phyloP scores from a whole-genome alignment of 35 echinoderm and acorn worm genomes.

The Apostichopus japonicus region DNA sequence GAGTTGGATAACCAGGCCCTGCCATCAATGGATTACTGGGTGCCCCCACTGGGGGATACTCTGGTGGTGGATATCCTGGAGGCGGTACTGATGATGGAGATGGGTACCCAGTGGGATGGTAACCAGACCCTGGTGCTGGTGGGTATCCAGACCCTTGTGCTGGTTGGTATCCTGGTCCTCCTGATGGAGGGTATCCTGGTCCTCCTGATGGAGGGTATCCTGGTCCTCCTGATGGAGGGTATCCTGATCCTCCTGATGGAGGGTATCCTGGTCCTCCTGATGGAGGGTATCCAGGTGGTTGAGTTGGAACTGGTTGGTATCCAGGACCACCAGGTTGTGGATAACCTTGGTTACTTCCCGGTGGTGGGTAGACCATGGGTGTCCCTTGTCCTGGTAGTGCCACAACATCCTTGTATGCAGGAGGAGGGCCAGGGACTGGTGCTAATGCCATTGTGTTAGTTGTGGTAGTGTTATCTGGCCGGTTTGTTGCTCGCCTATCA shows the following conservation, averaged over 20 bases:
- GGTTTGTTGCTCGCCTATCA: background rate
- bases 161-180: background rate
- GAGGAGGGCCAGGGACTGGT: background rate
- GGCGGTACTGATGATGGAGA: slow-evolving; percentile 2
- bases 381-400: background rate
- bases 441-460: background rate
- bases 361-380: background rate
- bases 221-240: background rate
- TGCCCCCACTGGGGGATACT: background rate
- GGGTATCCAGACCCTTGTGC: background rate
- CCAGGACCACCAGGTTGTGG: background rate
- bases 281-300: slow-evolving; percentile 6
- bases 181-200: background rate
- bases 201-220: background rate
- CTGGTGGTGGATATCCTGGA: background rate
- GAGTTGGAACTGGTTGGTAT: background rate
- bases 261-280: background rate
- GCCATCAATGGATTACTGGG: background rate
- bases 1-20: slow-evolving; percentile 1
- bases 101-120: background rate
- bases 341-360: background rate
- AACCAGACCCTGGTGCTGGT: background rate
- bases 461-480: background rate
- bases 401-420: background rate
- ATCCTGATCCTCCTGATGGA: background rate